Conservation (phyloP, 2,113 vertebrate genomes). For the Cheilinus undulatus region DNA sequence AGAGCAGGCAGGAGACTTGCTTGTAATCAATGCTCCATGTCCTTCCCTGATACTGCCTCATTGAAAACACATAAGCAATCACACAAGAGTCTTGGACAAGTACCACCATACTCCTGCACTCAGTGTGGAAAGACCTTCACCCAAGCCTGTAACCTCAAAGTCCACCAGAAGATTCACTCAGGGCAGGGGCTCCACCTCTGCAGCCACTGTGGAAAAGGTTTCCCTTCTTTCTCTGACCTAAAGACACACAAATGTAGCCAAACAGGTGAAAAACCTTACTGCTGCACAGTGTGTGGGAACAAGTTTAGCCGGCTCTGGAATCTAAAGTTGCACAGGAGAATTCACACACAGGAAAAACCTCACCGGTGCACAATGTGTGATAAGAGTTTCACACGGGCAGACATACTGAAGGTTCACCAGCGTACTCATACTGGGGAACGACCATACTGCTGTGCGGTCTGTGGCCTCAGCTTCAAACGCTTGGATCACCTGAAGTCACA, state of each 20-base stretch:
- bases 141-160: slow-evolving; percentile 82
- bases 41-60: slow-evolving; percentile 67
- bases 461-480: slow-evolving; percentile 84
- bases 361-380: slow-evolving; percentile 83
- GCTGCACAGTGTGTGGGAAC: slow-evolving; percentile 82
- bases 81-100: slow-evolving; percentile 57
- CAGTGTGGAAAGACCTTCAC: slow-evolving; percentile 82
- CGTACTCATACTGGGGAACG: slow-evolving; percentile 84
- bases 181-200: slow-evolving; percentile 86
- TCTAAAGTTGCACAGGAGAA: slow-evolving; percentile 83
- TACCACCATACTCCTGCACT: slow-evolving; percentile 69
- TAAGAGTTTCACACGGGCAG: slow-evolving; percentile 84
- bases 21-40: slow-evolving; percentile 70
- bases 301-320: slow-evolving; percentile 85
- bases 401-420: slow-evolving; percentile 84
- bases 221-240: slow-evolving; percentile 83
- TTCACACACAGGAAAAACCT: slow-evolving; percentile 85
- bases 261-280: slow-evolving; percentile 79
- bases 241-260: slow-evolving; percentile 83
- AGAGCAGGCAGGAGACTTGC: slow-evolving; percentile 60
- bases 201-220: slow-evolving; percentile 86
- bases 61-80: slow-evolving; percentile 74
- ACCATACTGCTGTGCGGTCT: slow-evolving; percentile 82
- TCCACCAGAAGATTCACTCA: slow-evolving; percentile 84
- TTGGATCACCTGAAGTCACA: slow-evolving; percentile 84